Evolutionary conservation across 2,888 invertebrate genomes (phyloP), one percentile per base, ranked within the genome.

Genomic region (Brenthis ino): DNA sequence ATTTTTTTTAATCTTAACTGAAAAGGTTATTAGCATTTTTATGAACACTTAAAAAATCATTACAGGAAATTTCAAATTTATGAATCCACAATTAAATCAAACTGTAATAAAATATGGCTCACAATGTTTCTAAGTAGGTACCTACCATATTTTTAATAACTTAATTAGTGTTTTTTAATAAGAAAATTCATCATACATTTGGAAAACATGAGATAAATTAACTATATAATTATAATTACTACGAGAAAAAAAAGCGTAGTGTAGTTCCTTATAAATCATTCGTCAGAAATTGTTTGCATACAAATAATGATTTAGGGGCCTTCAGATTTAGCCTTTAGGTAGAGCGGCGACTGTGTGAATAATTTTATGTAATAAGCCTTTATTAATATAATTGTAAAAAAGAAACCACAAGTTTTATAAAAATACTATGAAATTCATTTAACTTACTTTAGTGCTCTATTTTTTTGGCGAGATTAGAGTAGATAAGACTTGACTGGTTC

Each of bases 281-380:
- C 60, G 69, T 64, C 69, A 65, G 67, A 69, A 71, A 71, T 71
- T 71, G 67, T 71, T 71, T 71, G 71, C 71, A 71, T 71, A 71
- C 71, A 69, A 71, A 64, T 64, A 51, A 48, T 64, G 69, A 64
- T 69, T 69, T 71, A 71, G 69, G 71, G 67, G 64, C 69, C 69
- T 58, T 53, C 37, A 43, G 37, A 43, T 43, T 43, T 43, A 43
- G 37, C 37, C 37, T 43, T 43, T 43, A 60, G 37, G 64, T 43
- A 53, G 51, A 64, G 50, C 64, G 54, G 67, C 61, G 61, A 20
- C 55, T 50, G 61, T 37, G 56, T 50, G 51, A 33, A 33, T 61
- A 50, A 56, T 61, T 67, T 67, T 50, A 61, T 55, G 20, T 67
- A 61, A 67, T 67, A 67, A 63, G 53, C 37, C 37, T 53, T 60